These are phyloP conservation scores for Harmothoe impar DNA, from an alignment of 2,888 invertebrate genomes.

Conservation along the genomic window DNA sequence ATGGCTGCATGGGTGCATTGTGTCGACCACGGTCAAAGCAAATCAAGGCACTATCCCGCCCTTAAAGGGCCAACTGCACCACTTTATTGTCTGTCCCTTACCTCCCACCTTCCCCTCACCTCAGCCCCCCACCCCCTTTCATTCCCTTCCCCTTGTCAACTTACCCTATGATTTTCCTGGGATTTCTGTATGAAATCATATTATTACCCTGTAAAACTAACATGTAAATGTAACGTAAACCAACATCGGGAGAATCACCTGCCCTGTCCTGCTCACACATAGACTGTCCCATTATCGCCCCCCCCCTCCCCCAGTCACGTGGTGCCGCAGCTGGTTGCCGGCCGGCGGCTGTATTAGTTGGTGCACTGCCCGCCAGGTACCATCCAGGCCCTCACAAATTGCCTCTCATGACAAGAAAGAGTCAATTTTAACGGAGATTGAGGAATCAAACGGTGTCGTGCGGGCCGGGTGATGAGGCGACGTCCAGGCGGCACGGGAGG, in stretches of 20 bases:
- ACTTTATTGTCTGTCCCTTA: too few species aligned
- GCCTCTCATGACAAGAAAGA: slow-evolving; percentile 44
- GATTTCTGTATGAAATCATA: too few species aligned
- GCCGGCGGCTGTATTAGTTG: neutral
- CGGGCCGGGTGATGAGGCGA: neutral
- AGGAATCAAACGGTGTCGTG: slow-evolving; percentile 36
- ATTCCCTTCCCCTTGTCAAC: neutral
- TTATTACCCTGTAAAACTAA: too few species aligned
- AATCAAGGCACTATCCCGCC: too few species aligned
- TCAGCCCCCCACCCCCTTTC: neutral
- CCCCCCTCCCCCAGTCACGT: neutral
- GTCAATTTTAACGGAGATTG: slow-evolving; percentile 42
- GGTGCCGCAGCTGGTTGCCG: neutral
- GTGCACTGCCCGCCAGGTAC: neutral
- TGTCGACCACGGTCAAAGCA: too few species aligned
- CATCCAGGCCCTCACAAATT: neutral
- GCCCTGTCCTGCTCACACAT: neutral
- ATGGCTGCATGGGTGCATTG: too few species aligned
- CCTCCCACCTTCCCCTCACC: neutral
- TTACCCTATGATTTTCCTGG: too few species aligned
- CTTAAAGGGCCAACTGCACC: too few species aligned
- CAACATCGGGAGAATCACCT: neutral
- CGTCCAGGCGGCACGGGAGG: neutral
- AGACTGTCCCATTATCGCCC: neutral
- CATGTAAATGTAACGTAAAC: too few species aligned